Base-by-base conservation (phyloP, 2,888 invertebrate species). In the Graphium colonna region DNA sequence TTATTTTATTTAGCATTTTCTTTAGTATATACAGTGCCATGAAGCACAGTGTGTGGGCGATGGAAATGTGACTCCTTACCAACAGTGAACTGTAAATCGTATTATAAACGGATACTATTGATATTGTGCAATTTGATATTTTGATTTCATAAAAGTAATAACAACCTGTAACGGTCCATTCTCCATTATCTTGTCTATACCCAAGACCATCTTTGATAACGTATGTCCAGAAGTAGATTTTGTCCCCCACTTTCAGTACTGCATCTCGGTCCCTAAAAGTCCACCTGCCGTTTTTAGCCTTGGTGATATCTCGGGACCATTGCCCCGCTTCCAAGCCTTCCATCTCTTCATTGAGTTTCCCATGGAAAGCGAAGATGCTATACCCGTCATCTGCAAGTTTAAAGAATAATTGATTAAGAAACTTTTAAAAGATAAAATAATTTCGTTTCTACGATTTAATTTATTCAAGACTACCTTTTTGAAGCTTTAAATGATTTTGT, bases 191-290 rank as follows among this genome's bases (percentile, higher is more conserved):
- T 63, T 92, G 91, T n/a, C 93, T 85, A 68, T 94, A 94, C 0
- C 95, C 95, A 17, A 94, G 71, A 0, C 94, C 93, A 60, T 93
- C 82, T 66, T 92, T 92, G 44, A 94, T 89, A 0, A 94, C 93
- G 66, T 92, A 94, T 0, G 94, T 91, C 95, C 95, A 95, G 73
- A 93, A 95, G 73, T 95, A 93, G 16, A 95, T 74, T 1, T 82
- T 90, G 68, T 95, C 95, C 0, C 94, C 94, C 0, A 83, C 65
- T 62, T 93, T 92, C n/a, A 95, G 71, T 52, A 76, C 64, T 0
- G 92, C 91, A 1, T 75, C 76, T 1, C 79, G 83, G 68, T 95
- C 94, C 13, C 88, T 83, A 70, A 93, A 95, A 0, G 82, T 92
- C 94, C 94, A 95, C 56, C 91, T 82, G 1, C 93, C 94, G 47